phyloP scores from a whole-genome alignment of 2,888 invertebrate genomes.

The Herminia tarsipennalis region DNA sequence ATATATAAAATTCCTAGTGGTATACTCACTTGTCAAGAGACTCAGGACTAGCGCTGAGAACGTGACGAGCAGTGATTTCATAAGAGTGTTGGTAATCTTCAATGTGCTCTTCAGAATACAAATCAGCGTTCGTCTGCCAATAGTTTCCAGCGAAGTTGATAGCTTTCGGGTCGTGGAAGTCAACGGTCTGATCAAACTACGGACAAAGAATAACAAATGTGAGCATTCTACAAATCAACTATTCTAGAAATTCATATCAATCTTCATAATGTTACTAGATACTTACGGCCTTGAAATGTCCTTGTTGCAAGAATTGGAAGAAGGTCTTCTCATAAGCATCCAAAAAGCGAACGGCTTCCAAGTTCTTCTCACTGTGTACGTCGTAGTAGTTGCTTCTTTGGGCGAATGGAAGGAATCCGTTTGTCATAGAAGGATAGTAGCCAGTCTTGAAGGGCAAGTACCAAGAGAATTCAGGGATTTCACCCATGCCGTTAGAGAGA shows the following conservation, averaged over 20 bases:
- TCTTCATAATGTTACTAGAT: too few relatives aligned
- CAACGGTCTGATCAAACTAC: constrained; percentile 67
- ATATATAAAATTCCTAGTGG: too few relatives aligned
- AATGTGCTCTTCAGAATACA: constrained; percentile 60
- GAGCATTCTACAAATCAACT: too few relatives aligned
- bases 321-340: constrained; percentile 85
- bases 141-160: constrained; percentile 84
- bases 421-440: constrained; percentile 55
- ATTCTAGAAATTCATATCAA: too few relatives aligned
- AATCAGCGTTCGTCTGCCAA: constrained; percentile 85
- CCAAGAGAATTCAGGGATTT: constrained; percentile 87
- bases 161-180: constrained; percentile 70
- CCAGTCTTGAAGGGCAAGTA: constrained; percentile 84
- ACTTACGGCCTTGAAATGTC: constrained; percentile 86
- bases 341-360: constrained; percentile 82
- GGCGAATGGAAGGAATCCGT: constrained; percentile 76
- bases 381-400: constrained; percentile 86
- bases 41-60: constrained; percentile 63
- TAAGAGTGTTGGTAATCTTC: constrained; percentile 81
- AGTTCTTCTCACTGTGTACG: constrained; percentile 77
- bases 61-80: constrained; percentile 83
- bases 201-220: constrained; percentile 32
- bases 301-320: constrained; percentile 80
- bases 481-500: constrained; percentile 86
- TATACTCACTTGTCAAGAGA: constrained; percentile 58